Base-by-base conservation (phyloP, 2,888 invertebrate genomes). In the Pheosia gnoma region DNA sequence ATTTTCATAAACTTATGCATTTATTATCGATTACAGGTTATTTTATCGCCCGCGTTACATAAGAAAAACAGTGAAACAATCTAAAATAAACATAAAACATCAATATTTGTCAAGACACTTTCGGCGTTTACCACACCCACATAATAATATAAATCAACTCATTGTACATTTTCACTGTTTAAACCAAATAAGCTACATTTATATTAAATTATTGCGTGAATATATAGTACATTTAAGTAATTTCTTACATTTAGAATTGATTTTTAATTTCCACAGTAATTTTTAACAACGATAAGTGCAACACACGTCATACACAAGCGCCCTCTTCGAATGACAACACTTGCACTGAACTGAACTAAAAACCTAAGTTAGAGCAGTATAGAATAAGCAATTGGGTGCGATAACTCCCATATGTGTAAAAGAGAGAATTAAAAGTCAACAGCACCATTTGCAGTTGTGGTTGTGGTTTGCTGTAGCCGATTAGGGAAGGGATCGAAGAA, bases 41-140 rank as follows among this genome's bases (percentile, higher is more conserved):
- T 41, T 70, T 70, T 71, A 68, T 72, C 66, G 43, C 62, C 52
- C 60, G 53, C 55, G 66, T 79, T 78, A 79, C 74, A 65, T 78
- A 79, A 82, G 69, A 66, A 70, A 72, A 63, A 70, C 67, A 68
- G 62, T 68, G 65, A 73, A 70, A 70, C 65, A 65, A 39, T 60
- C 59, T 60, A 74, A 95, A 94, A 84, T 75, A 70, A 78, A 77
- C 80, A 80, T 78, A 80, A 79, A 81, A 76, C 77, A 80, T 66
- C 64, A 74, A 67, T 77, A 80, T 77, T 82, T 80, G 82, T 80
- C 82, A 80, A 79, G 72, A 79, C 79, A 82, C 78, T 78, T 78
- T 81, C 81, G 78, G 82, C 79, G 76, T 84, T 83, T 82, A 91
- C 91, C 91, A 91, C 91, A 91, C 91, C 90, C 91, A 84, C 78